Evolutionary conservation across 1,140 invertebrate genomes (phyloP).

Genomic region (Diachasmimorpha longicaudata): DNA sequence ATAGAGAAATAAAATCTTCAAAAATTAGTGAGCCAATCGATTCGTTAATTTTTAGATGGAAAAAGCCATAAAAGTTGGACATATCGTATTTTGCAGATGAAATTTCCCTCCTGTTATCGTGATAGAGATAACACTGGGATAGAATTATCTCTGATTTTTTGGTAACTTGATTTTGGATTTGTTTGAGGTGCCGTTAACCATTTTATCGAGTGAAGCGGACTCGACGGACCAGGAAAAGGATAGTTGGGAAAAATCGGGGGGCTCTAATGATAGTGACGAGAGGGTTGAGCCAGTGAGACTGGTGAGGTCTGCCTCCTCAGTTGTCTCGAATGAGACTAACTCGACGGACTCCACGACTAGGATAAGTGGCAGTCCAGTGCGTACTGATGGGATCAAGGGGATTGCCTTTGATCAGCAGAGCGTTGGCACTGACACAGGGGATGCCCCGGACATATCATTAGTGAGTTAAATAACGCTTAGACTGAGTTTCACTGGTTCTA

Average conservation of each 20-base stretch:
- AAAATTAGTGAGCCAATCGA: too few relatives aligned
- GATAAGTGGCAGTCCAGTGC: constrained; percentile 18
- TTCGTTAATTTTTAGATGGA: too few relatives aligned
- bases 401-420: constrained; percentile 22
- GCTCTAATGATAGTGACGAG: constrained; percentile 19
- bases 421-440: constrained; percentile 13
- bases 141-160: background rate
- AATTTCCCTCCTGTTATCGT: too few relatives aligned
- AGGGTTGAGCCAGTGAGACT: background rate
- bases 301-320: constrained; percentile 15
- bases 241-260: constrained; percentile 14
- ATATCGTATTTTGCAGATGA: too few relatives aligned
- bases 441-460: constrained; percentile 19
- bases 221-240: constrained; percentile 21
- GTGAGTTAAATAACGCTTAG: background rate
- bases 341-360: constrained; percentile 19
- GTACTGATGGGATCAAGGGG: constrained; percentile 11
- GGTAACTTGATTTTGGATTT: background rate
- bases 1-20: too few relatives aligned
- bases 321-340: constrained; percentile 23
- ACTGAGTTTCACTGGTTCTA: too few relatives aligned
- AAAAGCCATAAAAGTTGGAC: too few relatives aligned
- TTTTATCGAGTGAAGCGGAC: constrained; percentile 18
- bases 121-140: too few relatives aligned
- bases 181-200: background rate